Percentiles rank a stretch among this genome's conserved stretches.
Evolutionary conservation across 1,140 invertebrate genomes (phyloP).

Genomic region (Ceratoteleas bidentatus): DNA sequence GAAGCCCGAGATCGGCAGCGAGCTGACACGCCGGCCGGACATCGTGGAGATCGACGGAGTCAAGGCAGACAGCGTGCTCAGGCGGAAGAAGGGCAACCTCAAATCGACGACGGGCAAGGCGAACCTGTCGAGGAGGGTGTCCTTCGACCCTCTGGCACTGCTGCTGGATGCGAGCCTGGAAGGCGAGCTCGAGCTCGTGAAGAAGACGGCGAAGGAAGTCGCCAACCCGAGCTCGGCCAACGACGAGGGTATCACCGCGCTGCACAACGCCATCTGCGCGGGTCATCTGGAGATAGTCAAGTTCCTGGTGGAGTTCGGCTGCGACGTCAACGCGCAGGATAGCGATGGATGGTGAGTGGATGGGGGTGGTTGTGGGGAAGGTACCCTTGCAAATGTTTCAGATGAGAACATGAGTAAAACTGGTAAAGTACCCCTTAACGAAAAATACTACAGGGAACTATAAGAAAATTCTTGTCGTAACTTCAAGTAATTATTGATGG

Average conservation of each 20-base stretch:
- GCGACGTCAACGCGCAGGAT: conserved; percentile 99
- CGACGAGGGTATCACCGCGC: conserved; percentile 98
- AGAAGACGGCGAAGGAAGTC: conserved; percentile 96
- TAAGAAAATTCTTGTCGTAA: no score
- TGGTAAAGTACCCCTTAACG: no score
- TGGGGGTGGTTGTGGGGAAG: no score
- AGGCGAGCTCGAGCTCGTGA: conserved; percentile 98
- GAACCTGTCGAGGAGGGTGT: conserved; percentile 91
- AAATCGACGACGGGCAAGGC: conserved; percentile 87
- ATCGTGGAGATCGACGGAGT: conserved; percentile 74
- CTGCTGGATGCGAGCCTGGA: conserved; percentile 98
- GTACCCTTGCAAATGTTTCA: no score
- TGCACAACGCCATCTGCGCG: conserved; percentile 99
- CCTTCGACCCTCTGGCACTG: conserved; percentile 98
- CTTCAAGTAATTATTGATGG: no score
- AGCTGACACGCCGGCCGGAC: conserved; percentile 43
- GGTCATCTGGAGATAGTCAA: conserved; percentile 99
- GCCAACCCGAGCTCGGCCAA: conserved; percentile 96
- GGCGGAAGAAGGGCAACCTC: conserved; percentile 89
- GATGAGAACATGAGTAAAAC: no score
- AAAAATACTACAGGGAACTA: no score
- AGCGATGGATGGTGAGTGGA: conserved; percentile 96
- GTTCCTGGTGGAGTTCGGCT: conserved; percentile 98
- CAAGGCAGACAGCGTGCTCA: conserved; percentile 82
- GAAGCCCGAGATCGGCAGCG: conserved; percentile 74